Evolutionary conservation across 2,888 invertebrate species (phyloP).

Genomic region (Seira musarum): DNA sequence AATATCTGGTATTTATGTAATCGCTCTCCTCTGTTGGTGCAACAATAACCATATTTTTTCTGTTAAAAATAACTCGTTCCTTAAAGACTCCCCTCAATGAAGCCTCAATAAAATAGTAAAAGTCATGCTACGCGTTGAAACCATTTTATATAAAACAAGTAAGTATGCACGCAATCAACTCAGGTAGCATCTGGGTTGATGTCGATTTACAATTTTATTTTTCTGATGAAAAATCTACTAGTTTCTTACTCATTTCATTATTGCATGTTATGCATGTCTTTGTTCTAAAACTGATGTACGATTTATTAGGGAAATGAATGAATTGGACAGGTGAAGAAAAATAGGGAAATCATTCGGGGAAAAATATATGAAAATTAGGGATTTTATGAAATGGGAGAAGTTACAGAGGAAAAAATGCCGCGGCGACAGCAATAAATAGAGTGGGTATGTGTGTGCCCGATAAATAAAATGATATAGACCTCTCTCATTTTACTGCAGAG

Average conservation of each 20-base stretch:
- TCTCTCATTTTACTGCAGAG: not conserved
- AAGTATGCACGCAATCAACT: not conserved
- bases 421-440: slow-evolving; percentile 43
- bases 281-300: slow-evolving; percentile 6
- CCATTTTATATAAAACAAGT: too few species aligned
- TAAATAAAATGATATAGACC: not conserved
- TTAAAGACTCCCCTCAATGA: not conserved
- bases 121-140: slow-evolving; percentile 17
- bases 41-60: not conserved
- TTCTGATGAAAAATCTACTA: slow-evolving; percentile 30
- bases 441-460: not conserved
- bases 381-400: too few species aligned
- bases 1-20: not conserved
- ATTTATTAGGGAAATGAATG: slow-evolving; percentile 27
- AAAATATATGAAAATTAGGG: not conserved
- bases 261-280: slow-evolving; percentile 17
- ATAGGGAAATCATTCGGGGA: not conserved
- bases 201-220: not conserved
- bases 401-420: not conserved
- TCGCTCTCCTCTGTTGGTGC: not conserved
- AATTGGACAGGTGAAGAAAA: slow-evolving; percentile 37
- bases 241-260: slow-evolving; percentile 17
- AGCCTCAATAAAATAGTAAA: too few species aligned
- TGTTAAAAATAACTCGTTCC: not conserved
- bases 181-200: not conserved